A percentile compares a stretch with the other conserved stretches of the same genome.
phyloP scores from a whole-genome alignment of 2,113 vertebrate species.

The Eurystomus gularis region DNA sequence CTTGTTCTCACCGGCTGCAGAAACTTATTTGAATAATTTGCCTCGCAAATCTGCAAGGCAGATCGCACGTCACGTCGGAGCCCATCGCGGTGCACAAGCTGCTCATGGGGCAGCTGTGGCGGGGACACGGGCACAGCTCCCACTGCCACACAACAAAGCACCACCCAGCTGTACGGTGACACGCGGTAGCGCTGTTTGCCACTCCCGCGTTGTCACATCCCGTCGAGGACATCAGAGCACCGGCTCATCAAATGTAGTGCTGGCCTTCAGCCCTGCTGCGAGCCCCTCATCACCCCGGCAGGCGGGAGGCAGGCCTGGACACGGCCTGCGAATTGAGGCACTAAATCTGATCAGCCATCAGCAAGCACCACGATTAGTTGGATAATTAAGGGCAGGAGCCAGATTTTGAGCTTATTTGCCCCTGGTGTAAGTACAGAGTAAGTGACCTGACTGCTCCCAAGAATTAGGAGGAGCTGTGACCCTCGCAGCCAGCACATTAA shows the following conservation, averaged over 20 bases:
- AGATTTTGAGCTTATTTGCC: background rate
- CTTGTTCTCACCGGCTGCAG: background rate
- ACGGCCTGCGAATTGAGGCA: accelerated
- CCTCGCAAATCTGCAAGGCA: background rate
- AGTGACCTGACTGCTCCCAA: background rate
- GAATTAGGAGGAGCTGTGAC: background rate
- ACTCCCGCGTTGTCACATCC: accelerated
- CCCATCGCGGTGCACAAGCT: accelerated
- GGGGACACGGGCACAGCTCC: accelerated
- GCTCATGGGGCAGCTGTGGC: accelerated
- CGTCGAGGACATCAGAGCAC: accelerated
- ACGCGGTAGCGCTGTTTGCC: accelerated
- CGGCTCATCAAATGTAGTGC: accelerated
- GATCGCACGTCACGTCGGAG: accelerated
- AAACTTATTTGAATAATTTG: background rate
- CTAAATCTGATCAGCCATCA: background rate
- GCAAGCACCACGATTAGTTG: background rate
- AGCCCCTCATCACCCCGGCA: background rate
- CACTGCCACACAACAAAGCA: accelerated
- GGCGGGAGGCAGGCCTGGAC: background rate
- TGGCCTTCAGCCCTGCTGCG: accelerated
- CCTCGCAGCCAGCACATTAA: accelerated
- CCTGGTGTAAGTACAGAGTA: background rate
- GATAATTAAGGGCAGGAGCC: background rate
- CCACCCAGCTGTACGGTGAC: accelerated